Evolutionary conservation across 2,113 vertebrate genomes (phyloP), one percentile per base, ranked within the genome.

Genomic region (Bos taurus): DNA sequence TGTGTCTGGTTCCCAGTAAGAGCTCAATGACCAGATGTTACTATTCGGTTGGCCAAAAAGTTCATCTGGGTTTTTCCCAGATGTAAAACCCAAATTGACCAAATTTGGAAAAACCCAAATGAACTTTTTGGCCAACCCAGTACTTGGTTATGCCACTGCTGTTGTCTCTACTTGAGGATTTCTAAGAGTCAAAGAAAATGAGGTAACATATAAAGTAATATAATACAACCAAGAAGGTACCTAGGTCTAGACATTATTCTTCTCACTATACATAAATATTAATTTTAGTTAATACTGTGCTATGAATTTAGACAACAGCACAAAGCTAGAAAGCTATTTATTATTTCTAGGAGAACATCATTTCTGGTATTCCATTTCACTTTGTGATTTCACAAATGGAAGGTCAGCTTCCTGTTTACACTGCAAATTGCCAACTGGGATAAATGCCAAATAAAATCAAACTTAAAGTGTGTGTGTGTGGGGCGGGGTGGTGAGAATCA

Each of bases 391-490:
- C 36, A 67, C 46, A 96, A 28, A 74, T 2, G 54, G 8, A 82
- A 71, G 46, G 30, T 80, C 33, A 91, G 30, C 52, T 93, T 97
- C 92, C 82, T 83, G 4, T 91, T 90, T 94, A 30, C 36, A 90
- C 23, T 86, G 7, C 46, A 90, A 82, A 95, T 86, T n/a, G 7
- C 40, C 6, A 64, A 60, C 10, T 48, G 52, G 91, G 84, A 90
- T 40, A 59, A 52, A 60, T 50, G 59, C 30, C 64, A 43, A 97
- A 77, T 81, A 97, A 95, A 96, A 87, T 87, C 19, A 89, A 93
- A 94, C 25, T 86, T 80, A 52, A 67, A 40, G 43, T 33, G 21
- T 74, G 11, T 14, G 30, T 33, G 62, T 9, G 4, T 11, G 30
- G 0, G 19, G 80, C 1, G 26, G 4, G 12, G 3, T 1, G 14